Evolutionary conservation across 2,888 invertebrate species (phyloP).

Genomic region (Mimas tiliae): DNA sequence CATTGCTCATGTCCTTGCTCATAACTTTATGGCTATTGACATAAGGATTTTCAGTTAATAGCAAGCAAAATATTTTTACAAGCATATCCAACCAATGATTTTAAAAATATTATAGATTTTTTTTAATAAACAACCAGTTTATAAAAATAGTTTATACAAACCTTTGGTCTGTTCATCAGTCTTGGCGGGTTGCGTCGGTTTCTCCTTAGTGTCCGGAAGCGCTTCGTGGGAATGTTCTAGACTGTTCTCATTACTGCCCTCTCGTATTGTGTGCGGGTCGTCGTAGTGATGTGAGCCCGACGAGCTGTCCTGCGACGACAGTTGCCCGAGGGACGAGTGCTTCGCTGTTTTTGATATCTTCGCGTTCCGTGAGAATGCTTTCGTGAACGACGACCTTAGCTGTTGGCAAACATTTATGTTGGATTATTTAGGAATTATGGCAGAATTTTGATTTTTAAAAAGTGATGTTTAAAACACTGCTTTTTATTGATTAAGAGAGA

Average conservation of each 20-base stretch:
- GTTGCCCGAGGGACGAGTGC: conserved; percentile 80
- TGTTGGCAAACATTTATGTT: conserved; percentile 45
- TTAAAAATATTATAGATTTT: no score
- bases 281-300: conserved; percentile 80
- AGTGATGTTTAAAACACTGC: no score
- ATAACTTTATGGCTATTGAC: no score
- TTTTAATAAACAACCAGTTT: background rate
- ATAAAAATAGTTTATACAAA: conserved; percentile 42
- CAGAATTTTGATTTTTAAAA: no score
- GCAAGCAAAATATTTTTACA: no score
- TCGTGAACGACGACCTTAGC: conserved; percentile 98
- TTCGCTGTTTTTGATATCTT: conserved; percentile 89
- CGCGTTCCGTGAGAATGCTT: conserved; percentile 96
- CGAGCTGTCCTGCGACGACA: conserved; percentile 81
- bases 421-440: background rate
- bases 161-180: conserved; percentile 78
- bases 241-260: conserved; percentile 82
- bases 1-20: no score
- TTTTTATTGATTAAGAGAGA: no score
- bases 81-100: no score
- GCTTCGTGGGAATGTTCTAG: conserved; percentile 80
- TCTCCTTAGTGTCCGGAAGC: conserved; percentile 70
- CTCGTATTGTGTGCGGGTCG: conserved; percentile 81
- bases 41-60: no score
- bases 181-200: conserved; percentile 59